These are phyloP conservation scores for Zelleria hepariella DNA, from an alignment of 2,888 invertebrate species.

Conservation along the genomic window DNA sequence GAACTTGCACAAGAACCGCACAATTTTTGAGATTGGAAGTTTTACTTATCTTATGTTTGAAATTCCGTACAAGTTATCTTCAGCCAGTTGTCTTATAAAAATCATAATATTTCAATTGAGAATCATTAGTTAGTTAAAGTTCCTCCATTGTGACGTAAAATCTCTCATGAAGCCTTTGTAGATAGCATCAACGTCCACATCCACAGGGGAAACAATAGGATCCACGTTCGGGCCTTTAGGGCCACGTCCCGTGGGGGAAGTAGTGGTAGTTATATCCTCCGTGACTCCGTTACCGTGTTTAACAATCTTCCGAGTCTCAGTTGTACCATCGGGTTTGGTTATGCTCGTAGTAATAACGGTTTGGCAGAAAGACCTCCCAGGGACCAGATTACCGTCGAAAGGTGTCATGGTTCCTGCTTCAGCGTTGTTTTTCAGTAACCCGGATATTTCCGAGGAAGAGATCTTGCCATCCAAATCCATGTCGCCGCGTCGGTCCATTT, in stretches of 20 bases:
- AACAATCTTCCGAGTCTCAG: conserved; percentile 53
- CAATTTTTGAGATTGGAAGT: too few species aligned
- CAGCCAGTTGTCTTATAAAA: background rate
- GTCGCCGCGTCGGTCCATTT: conserved; percentile 35
- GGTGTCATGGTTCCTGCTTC: conserved; percentile 20
- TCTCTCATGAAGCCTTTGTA: conserved; percentile 28
- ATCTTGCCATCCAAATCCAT: conserved; percentile 58
- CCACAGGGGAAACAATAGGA: background rate
- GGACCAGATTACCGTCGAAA: conserved; percentile 41
- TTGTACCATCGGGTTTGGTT: conserved; percentile 52
- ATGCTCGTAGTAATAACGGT: conserved; percentile 60
- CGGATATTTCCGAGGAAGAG: conserved; percentile 55
- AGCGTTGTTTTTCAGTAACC: conserved; percentile 45
- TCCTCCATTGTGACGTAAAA: conserved; percentile 44
- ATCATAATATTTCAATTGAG: background rate
- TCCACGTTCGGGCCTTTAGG: background rate
- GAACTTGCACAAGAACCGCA: background rate
- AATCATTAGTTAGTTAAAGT: conserved; percentile 34
- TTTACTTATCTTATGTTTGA: background rate
- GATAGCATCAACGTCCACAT: conserved; percentile 14
- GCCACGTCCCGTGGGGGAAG: conserved; percentile 19
- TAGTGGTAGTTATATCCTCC: conserved; percentile 39
- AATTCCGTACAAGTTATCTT: background rate
- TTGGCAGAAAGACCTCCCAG: conserved; percentile 49
- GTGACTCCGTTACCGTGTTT: conserved; percentile 55